Evolutionary conservation across 92 coral and sea anemone genomes (phyloP).

Genomic region (Montipora capitata): DNA sequence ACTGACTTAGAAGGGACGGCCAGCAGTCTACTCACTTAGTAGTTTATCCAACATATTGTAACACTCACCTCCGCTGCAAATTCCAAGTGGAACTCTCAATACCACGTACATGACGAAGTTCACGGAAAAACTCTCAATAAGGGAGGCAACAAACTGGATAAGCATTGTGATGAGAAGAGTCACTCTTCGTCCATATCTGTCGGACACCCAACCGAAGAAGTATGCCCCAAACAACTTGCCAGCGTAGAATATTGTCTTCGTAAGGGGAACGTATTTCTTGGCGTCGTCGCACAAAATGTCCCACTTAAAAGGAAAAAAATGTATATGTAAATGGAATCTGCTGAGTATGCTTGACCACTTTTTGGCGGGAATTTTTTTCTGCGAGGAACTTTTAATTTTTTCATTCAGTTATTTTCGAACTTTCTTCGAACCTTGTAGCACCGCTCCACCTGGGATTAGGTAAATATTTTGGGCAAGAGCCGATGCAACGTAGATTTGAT

Average conservation of each 20-base stretch:
- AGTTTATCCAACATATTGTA: no score
- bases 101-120: slow-evolving; percentile 93
- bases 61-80: slow-evolving; percentile 98
- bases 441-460: no score
- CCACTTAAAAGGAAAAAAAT: slow-evolving; percentile 71
- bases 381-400: no score
- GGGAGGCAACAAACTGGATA: slow-evolving; percentile 89
- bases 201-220: slow-evolving; percentile 98
- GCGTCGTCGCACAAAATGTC: slow-evolving; percentile 91
- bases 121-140: slow-evolving; percentile 92
- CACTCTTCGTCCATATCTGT: slow-evolving; percentile 92
- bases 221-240: slow-evolving; percentile 99
- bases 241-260: slow-evolving; percentile 97
- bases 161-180: slow-evolving; percentile 92
- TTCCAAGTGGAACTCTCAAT: slow-evolving; percentile 92
- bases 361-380: no score
- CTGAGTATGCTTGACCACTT: not conserved
- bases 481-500: no score
- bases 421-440: no score
- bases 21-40: no score
- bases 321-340: not conserved
- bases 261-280: slow-evolving; percentile 92
- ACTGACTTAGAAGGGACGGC: no score
- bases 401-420: no score
- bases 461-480: no score